A percentile compares a stretch with the other conserved stretches of the same genome.
These are phyloP conservation scores for Drosophila sucinea DNA, from an alignment of 1,140 invertebrate species.

Conservation along the genomic window DNA sequence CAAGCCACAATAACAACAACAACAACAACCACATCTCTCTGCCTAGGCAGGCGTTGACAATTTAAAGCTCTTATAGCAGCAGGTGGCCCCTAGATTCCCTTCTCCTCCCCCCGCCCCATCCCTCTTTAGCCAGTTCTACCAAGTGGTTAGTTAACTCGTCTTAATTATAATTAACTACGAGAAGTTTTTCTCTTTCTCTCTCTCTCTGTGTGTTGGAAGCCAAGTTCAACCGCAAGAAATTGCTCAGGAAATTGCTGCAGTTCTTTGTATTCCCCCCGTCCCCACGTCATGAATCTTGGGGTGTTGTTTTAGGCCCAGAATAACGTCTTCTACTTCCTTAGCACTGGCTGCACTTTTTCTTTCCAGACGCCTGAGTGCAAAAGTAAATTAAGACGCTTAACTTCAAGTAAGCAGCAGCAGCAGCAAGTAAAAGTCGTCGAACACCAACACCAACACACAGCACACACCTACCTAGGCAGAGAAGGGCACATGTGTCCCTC, in stretches of 20 bases:
- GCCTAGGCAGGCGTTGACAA: constrained; percentile 27
- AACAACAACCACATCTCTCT: constrained; percentile 24
- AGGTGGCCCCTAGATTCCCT: constrained; percentile 20
- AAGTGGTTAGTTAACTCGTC: constrained; percentile 81
- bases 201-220: constrained; percentile 11
- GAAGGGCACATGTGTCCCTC: background rate
- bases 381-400: constrained; percentile 74
- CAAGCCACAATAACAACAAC: background rate
- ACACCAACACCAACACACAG: background rate
- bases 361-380: constrained; percentile 71
- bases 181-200: constrained; percentile 20
- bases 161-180: constrained; percentile 83
- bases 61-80: constrained; percentile 47
- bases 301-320: constrained; percentile 56
- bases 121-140: constrained; percentile 40
- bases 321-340: constrained; percentile 34
- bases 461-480: constrained; percentile 39
- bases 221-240: constrained; percentile 74
- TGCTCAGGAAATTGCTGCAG: constrained; percentile 68
- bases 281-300: background rate
- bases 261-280: constrained; percentile 20
- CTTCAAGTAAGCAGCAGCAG: constrained; percentile 27
- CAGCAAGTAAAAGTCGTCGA: constrained; percentile 67
- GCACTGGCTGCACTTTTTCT: constrained; percentile 59
- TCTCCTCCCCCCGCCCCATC: background rate